A percentile compares a stretch with the other conserved stretches of the same genome.
Conservation (phyloP, 2,888 invertebrate species). For the Atethmia centrago region DNA sequence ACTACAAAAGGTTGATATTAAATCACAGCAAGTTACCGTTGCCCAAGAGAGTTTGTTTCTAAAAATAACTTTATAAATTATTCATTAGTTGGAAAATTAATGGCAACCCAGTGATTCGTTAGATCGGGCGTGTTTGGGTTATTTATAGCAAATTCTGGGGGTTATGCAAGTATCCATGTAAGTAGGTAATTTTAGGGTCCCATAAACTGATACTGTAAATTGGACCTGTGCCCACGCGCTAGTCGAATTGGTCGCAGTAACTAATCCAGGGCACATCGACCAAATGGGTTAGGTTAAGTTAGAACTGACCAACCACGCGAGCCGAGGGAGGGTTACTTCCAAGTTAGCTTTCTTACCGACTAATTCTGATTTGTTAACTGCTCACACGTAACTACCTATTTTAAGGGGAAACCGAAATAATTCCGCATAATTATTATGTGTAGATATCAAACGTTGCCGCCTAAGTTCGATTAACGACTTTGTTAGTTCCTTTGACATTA, state of each 20-base stretch:
- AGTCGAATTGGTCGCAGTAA: too few relatives aligned
- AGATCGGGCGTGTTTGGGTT: slow-evolving; percentile 15
- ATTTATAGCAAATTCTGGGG: slow-evolving; percentile 43
- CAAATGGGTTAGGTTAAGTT: too few relatives aligned
- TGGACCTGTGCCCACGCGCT: too few relatives aligned
- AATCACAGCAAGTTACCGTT: slow-evolving; percentile 28
- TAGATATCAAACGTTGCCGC: not conserved
- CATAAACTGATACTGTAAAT: not conserved
- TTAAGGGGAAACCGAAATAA: not conserved
- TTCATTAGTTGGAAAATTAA: slow-evolving; percentile 30
- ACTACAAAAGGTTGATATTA: slow-evolving; percentile 11
- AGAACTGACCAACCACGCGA: too few relatives aligned
- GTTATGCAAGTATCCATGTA: slow-evolving; percentile 3
- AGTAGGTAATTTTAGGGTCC: slow-evolving; percentile 26
- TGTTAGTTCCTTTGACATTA: not conserved
- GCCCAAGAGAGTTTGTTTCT: slow-evolving; percentile 24
- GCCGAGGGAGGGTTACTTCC: too few relatives aligned
- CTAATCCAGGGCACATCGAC: too few relatives aligned
- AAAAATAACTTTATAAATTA: slow-evolving; percentile 47
- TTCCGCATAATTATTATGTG: not conserved
- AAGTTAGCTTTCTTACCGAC: too few relatives aligned
- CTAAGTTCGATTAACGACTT: not conserved
- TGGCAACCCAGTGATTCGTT: slow-evolving; percentile 26
- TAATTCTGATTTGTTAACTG: too few relatives aligned
- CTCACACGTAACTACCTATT: too few relatives aligned